Percentiles rank a stretch among this genome's conserved stretches.
Conservation (phyloP, 2,113 vertebrate species). For the Eonycteris spelaea region DNA sequence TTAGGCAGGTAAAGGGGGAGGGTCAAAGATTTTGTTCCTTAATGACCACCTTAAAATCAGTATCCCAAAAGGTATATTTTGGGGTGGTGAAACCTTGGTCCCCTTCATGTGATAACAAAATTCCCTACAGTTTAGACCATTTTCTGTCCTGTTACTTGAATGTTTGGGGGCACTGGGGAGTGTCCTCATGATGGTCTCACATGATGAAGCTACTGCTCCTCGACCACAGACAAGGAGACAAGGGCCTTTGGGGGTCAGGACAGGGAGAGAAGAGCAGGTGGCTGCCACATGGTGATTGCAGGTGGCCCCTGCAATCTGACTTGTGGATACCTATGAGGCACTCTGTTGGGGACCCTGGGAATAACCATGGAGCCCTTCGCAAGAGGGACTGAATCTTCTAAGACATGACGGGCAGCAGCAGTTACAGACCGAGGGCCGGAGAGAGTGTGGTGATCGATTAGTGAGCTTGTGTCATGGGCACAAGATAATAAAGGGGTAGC, state of each 20-base stretch:
- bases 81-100: background rate
- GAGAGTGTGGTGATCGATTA: background rate
- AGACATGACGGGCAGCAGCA: background rate
- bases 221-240: background rate
- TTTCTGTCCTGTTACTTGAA: background rate
- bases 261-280: background rate
- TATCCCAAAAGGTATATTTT: background rate
- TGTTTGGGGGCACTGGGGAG: background rate
- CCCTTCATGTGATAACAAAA: background rate
- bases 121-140: background rate
- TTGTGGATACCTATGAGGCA: background rate
- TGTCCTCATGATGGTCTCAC: background rate
- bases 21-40: background rate
- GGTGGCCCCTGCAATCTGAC: background rate
- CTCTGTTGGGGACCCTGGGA: background rate
- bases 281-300: background rate
- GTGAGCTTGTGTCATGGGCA: background rate
- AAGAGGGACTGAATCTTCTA: background rate
- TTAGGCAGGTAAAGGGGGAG: background rate
- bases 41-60: background rate
- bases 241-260: background rate
- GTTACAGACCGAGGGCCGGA: background rate
- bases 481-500: background rate
- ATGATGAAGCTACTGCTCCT: background rate
- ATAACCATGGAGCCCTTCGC: background rate